Evolutionary conservation across 2,888 invertebrate genomes (phyloP), one percentile per base, ranked within the genome.

Genomic region (Eulithis testata): DNA sequence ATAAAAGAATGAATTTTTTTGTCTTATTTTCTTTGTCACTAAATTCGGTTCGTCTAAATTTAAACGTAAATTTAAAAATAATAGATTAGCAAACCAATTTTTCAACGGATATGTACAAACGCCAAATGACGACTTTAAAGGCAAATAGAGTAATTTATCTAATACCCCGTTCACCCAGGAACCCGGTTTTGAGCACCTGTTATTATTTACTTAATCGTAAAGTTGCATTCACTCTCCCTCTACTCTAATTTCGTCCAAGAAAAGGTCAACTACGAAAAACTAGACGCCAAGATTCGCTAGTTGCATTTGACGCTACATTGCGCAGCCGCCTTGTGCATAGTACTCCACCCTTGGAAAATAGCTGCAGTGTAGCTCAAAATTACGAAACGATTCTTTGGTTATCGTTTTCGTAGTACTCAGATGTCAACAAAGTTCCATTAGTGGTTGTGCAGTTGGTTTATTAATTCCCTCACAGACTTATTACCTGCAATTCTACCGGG

Each of bases 391-490:
- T 1, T 3, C 9, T 43, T 8, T 2, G 11, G 9, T 43, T 8
- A 11, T 43, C 11, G 43, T 51, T 66, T 54, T 54, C 11, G 50
- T 47, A 21, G 12, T 53, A 11, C 59, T 50, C 58, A 58, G 47
- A 45, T 56, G 63, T 60, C 57, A 57, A 57, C 64, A 64, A 57
- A 60, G 65, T 57, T 60, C 21, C 47, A 56, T 53, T 54, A 66
- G 61, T 60, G 58, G 55, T 51, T 66, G 45, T 55, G 50, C 60
- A 21, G 21, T 55, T 68, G 57, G 54, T 36, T 51, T 63, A 59
- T 54, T 65, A 65, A 68, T 68, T 69, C 53, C 58, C 52, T 49
- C 62, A 21, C 44, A 58, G 54, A 45, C 62, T 66, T 65, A 65
- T 62, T 66, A 68, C 58, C 60, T 67, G 60, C 63, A 56, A 65